A percentile compares a stretch with the other conserved stretches of the same genome.
These are phyloP conservation scores for Nerophis ophidion DNA, from an alignment of 2,113 vertebrate species.

Conservation along the genomic window DNA sequence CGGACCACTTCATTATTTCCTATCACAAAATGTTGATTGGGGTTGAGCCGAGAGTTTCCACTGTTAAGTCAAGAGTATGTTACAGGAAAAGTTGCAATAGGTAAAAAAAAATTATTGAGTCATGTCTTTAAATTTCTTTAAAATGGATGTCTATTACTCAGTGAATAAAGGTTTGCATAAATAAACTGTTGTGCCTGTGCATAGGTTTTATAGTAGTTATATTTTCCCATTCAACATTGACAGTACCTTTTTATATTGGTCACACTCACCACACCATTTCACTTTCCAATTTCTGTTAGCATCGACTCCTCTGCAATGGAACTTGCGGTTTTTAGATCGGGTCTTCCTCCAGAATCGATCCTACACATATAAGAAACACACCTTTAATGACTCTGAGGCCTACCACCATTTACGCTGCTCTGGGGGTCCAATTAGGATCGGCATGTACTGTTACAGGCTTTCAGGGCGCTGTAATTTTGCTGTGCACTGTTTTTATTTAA, in stretches of 20 bases:
- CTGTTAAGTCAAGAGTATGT: too few relatives aligned
- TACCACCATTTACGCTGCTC: slow-evolving; percentile 10
- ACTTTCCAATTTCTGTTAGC: slow-evolving; percentile 98
- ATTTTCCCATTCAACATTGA: too few relatives aligned
- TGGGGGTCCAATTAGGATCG: background rate
- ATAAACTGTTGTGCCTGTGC: too few relatives aligned
- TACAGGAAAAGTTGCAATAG: too few relatives aligned
- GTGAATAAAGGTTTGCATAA: too few relatives aligned
- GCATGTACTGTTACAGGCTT: background rate
- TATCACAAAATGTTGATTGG: too few relatives aligned
- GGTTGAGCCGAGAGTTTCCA: too few relatives aligned
- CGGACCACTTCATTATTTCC: too few relatives aligned
- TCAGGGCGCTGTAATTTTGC: background rate
- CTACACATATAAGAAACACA: slow-evolving; percentile 56
- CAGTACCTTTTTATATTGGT: background rate
- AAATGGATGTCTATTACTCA: too few relatives aligned
- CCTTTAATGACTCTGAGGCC: background rate
- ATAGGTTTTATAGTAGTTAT: too few relatives aligned
- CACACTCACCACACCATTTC: slow-evolving; percentile 92
- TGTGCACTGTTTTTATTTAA: background rate
- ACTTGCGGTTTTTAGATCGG: slow-evolving; percentile 83
- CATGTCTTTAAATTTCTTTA: too few relatives aligned
- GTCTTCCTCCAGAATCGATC: slow-evolving; percentile 99
- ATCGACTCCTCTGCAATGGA: slow-evolving; percentile 86
- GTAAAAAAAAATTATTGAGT: too few relatives aligned